These are phyloP conservation scores for Magallana nippona DNA, from an alignment of 2,888 invertebrate species.

Conservation along the genomic window DNA sequence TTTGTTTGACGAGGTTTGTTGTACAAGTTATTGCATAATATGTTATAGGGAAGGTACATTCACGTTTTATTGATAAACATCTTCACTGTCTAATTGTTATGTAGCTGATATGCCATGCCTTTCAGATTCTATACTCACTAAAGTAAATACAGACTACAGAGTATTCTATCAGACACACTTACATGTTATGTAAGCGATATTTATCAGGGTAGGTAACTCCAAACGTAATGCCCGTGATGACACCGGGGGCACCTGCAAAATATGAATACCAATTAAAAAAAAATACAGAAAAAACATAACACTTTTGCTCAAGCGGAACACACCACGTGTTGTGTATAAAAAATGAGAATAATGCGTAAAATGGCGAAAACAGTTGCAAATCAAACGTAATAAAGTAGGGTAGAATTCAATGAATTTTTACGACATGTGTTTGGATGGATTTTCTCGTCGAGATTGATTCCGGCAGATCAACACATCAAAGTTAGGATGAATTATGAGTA, in stretches of 20 bases:
- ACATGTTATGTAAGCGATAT: constrained; percentile 39
- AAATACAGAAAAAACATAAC: background rate
- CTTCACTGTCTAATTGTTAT: too few species aligned
- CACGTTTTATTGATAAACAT: too few species aligned
- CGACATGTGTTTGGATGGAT: background rate
- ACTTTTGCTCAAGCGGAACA: background rate
- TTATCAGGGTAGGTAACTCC: constrained; percentile 26
- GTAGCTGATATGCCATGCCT: too few species aligned
- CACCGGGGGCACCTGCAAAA: constrained; percentile 36
- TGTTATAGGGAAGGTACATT: too few species aligned
- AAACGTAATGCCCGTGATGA: constrained; percentile 41
- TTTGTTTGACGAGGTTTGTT: too few species aligned
- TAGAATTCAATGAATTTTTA: constrained; percentile 1
- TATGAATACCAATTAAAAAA: too few species aligned
- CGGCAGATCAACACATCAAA: constrained; percentile 11
- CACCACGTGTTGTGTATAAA: background rate
- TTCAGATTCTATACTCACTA: too few species aligned
- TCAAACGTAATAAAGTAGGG: background rate
- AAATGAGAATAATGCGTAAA: background rate
- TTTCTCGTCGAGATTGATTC: background rate
- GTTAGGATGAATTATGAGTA: background rate
- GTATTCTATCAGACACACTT: background rate
- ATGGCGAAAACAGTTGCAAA: background rate
- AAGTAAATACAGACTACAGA: too few species aligned
- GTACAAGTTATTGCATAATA: too few species aligned